Evolutionary conservation across 2,113 vertebrate species (phyloP).

Genomic region (Odontesthes bonariensis): DNA sequence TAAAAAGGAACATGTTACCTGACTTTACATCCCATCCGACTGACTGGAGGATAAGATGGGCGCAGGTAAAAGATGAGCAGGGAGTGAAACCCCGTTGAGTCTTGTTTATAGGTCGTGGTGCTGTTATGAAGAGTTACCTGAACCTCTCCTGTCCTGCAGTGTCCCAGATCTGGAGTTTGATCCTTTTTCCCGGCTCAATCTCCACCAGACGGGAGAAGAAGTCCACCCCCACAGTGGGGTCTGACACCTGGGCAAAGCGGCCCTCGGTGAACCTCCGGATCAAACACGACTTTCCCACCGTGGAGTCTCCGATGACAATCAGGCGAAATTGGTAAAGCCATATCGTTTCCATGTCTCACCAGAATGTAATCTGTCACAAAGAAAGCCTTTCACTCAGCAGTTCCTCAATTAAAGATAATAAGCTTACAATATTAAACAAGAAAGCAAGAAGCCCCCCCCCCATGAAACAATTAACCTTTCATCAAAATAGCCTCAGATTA

Average conservation of each 20-base stretch:
- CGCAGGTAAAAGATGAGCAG: not conserved
- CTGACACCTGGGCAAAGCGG: constrained; percentile 93
- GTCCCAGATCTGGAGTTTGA: constrained; percentile 95
- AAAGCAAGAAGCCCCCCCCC: too few relatives aligned
- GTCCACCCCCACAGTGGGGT: constrained; percentile 96
- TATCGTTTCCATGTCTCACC: constrained; percentile 91
- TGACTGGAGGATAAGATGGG: not conserved
- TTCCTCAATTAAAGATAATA: not conserved
- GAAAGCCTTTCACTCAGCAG: not conserved
- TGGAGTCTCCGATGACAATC: constrained; percentile 96
- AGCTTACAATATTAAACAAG: too few relatives aligned
- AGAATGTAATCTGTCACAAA: constrained; percentile 49
- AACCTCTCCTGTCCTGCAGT: constrained; percentile 92
- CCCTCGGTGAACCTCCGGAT: constrained; percentile 96
- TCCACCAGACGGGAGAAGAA: constrained; percentile 97
- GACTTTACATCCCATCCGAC: not conserved
- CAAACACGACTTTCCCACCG: constrained; percentile 94
- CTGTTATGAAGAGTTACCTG: constrained; percentile 77
- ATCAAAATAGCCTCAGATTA: too few relatives aligned
- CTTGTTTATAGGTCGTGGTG: not conserved
- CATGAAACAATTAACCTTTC: too few relatives aligned
- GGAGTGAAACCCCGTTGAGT: not conserved
- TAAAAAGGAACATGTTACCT: too few relatives aligned
- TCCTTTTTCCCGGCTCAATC: constrained; percentile 94
- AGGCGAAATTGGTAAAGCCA: constrained; percentile 98